Conservation (phyloP, 1,140 invertebrate genomes). For the Aphelenchoides besseyi region DNA sequence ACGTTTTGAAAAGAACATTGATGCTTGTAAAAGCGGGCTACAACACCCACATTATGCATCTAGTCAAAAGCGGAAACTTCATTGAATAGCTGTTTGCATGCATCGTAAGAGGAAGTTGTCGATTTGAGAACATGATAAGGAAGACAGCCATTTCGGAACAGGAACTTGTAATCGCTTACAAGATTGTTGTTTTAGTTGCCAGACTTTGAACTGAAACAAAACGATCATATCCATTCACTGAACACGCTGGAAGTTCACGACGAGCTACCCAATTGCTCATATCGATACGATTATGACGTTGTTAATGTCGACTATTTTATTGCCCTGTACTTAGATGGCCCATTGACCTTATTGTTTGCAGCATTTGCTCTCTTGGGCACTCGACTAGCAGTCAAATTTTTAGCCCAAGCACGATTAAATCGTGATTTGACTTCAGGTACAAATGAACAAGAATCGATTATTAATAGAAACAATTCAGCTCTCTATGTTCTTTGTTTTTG, state of each 20-base stretch:
- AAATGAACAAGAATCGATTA: conserved; percentile 14
- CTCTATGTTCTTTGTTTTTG: conserved; percentile 47
- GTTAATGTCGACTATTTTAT: conserved; percentile 26
- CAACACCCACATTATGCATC: no score
- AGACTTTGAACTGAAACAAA: no score
- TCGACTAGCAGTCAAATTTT: conserved; percentile 41
- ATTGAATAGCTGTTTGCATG: no score
- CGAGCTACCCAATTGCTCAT: conserved; percentile 30
- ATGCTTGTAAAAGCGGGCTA: no score
- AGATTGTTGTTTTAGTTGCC: no score
- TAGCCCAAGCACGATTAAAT: conserved; percentile 43
- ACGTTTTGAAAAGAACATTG: no score
- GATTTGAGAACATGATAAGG: no score
- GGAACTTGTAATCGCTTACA: no score
- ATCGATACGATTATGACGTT: conserved; percentile 39
- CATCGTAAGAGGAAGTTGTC: no score
- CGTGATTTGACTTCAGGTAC: conserved; percentile 42
- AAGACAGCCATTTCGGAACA: no score
- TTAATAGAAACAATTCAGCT: conserved; percentile 35
- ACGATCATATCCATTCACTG: no score
- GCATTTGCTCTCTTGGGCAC: conserved; percentile 40
- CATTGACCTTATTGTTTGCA: conserved; percentile 44
- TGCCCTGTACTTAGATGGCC: conserved; percentile 45
- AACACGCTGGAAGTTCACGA: not conserved
- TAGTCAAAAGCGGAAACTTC: no score